phyloP scores from a whole-genome alignment of 2,797 vertebrate genomes.

The Danio aesculapii region DNA sequence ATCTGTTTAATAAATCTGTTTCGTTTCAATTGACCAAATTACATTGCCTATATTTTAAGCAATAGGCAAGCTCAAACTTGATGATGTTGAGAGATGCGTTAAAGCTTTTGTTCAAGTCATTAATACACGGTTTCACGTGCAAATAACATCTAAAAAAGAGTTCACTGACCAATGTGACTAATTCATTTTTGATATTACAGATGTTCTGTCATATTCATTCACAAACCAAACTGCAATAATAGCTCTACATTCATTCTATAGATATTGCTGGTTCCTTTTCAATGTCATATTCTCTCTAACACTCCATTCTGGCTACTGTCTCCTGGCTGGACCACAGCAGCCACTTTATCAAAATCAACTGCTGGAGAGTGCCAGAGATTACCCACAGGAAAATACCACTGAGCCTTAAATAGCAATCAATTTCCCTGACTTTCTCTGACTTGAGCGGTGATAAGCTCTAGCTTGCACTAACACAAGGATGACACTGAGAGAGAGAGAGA shows the following conservation, averaged over 20 bases:
- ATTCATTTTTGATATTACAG: slow-evolving; percentile 18
- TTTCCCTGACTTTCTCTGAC: slow-evolving; percentile 84
- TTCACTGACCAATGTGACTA: slow-evolving; percentile 6
- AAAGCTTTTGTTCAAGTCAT: neutral
- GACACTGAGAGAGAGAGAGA: slow-evolving; percentile 11
- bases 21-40: no score
- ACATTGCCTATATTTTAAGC: no score
- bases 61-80: no score
- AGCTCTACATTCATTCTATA: slow-evolving; percentile 1
- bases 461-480: slow-evolving; percentile 58
- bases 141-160: neutral
- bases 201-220: neutral
- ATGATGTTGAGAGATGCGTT: neutral
- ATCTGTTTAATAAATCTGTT: no score
- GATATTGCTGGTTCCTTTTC: neutral
- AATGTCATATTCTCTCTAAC: slow-evolving; percentile 40
- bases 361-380: slow-evolving; percentile 85
- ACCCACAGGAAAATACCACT: slow-evolving; percentile 85
- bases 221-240: slow-evolving; percentile 2
- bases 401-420: slow-evolving; percentile 91
- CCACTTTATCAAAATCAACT: slow-evolving; percentile 93
- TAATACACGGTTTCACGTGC: slow-evolving; percentile 7
- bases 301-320: slow-evolving; percentile 82
- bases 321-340: slow-evolving; percentile 83
- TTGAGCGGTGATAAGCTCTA: slow-evolving; percentile 80